A percentile compares a stretch with the other conserved stretches of the same genome.
These are phyloP conservation scores for Coreoperca whiteheadi DNA, from an alignment of 2,113 vertebrate species.

Conservation along the genomic window DNA sequence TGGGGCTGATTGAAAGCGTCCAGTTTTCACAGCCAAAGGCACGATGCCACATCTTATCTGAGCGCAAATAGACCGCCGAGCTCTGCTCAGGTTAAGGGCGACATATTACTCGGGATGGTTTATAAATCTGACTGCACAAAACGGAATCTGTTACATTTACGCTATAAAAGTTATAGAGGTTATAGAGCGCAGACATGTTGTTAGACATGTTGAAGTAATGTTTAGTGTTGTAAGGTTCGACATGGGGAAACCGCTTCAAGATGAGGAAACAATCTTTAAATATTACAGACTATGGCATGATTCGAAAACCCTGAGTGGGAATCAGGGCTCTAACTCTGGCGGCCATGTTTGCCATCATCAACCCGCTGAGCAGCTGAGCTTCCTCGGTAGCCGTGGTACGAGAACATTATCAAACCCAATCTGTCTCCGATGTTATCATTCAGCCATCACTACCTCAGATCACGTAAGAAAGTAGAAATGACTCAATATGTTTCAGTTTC, in stretches of 20 bases:
- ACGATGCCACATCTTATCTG: too few relatives aligned
- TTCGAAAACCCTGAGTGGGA: not conserved
- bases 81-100: too few relatives aligned
- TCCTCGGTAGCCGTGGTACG: too few relatives aligned
- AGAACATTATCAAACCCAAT: not conserved
- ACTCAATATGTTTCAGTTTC: not conserved
- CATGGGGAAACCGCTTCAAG: not conserved
- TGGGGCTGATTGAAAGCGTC: too few relatives aligned
- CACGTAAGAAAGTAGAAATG: not conserved
- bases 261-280: not conserved
- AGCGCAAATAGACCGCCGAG: too few relatives aligned
- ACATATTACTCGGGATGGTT: too few relatives aligned
- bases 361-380: not conserved
- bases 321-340: not conserved
- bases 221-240: not conserved
- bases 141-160: too few relatives aligned
- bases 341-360: not conserved
- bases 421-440: not conserved
- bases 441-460: not conserved
- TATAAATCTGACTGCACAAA: too few relatives aligned
- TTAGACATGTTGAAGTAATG: too few relatives aligned
- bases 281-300: not conserved
- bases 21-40: too few relatives aligned
- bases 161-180: too few relatives aligned
- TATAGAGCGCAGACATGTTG: too few relatives aligned